phyloP scores from a whole-genome alignment of 2,888 invertebrate genomes.

The Drosophila limbata region DNA sequence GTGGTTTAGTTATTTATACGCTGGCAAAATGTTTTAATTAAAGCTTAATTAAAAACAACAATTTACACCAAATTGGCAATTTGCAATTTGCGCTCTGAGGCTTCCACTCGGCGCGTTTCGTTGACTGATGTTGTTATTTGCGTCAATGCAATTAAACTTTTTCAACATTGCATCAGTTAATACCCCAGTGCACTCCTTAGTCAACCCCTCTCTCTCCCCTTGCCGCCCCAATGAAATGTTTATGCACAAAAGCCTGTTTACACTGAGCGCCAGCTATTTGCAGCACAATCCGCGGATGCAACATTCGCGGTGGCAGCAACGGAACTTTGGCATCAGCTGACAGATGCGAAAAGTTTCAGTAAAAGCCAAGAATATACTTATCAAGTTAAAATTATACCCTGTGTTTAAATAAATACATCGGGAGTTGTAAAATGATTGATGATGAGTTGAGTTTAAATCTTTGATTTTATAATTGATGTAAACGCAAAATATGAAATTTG shows the following conservation, averaged over 20 bases:
- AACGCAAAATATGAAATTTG: no score
- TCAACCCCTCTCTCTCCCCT: background rate
- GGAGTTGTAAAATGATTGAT: background rate
- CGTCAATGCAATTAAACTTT: slow-evolving; percentile 72
- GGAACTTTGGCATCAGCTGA: slow-evolving; percentile 40
- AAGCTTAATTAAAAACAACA: slow-evolving; percentile 74
- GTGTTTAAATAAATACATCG: background rate
- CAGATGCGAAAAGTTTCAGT: slow-evolving; percentile 37
- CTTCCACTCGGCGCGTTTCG: slow-evolving; percentile 17
- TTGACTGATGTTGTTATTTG: slow-evolving; percentile 42
- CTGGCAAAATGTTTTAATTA: slow-evolving; percentile 65
- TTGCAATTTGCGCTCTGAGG: slow-evolving; percentile 43
- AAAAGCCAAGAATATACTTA: slow-evolving; percentile 15
- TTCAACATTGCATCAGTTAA: slow-evolving; percentile 55
- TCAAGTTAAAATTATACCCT: slow-evolving; percentile 5
- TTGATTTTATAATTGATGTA: no score
- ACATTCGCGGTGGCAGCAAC: slow-evolving; percentile 14
- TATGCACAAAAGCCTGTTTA: slow-evolving; percentile 44
- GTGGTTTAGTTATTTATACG: slow-evolving; percentile 42
- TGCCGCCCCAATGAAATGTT: slow-evolving; percentile 20
- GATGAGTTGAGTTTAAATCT: no score
- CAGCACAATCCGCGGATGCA: slow-evolving; percentile 19
- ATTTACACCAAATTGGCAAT: slow-evolving; percentile 66
- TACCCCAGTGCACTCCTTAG: slow-evolving; percentile 23
- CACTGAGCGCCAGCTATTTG: slow-evolving; percentile 29